These are phyloP conservation scores for Clamator glandarius DNA, from an alignment of 2,797 vertebrate genomes.

Conservation along the genomic window DNA sequence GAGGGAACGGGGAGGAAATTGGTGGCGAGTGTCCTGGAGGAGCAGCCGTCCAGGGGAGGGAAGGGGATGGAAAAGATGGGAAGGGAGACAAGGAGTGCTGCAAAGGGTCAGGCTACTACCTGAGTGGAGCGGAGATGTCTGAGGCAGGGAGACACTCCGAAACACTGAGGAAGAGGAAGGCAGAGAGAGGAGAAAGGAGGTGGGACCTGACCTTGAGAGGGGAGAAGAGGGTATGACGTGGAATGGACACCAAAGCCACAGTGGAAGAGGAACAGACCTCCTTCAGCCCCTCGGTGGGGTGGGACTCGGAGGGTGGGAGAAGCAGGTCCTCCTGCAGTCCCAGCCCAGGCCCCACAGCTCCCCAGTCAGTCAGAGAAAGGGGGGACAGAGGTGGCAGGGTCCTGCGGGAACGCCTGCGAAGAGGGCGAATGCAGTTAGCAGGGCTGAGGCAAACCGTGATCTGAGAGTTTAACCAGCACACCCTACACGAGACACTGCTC, in stretches of 20 bases:
- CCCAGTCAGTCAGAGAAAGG: fast-evolving
- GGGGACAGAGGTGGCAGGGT: not conserved
- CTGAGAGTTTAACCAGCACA: not conserved
- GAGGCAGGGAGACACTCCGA: not conserved
- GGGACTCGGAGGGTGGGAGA: not conserved
- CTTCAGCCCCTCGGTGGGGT: not conserved
- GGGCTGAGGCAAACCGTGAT: not conserved
- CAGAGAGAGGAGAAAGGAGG: not conserved
- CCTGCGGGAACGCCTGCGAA: not conserved
- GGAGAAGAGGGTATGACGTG: not conserved
- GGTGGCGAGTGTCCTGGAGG: not conserved
- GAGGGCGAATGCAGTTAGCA: fast-evolving
- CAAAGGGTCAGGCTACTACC: not conserved
- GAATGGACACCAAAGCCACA: not conserved
- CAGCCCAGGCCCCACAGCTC: not conserved
- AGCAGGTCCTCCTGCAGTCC: not conserved
- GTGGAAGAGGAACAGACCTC: not conserved
- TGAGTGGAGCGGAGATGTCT: not conserved
- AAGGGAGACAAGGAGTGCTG: not conserved
- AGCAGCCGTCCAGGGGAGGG: not conserved
- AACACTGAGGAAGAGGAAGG: not conserved
- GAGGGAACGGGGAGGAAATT: not conserved
- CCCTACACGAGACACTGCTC: not conserved
- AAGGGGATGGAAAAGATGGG: not conserved
- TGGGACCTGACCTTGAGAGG: not conserved